Evolutionary conservation across 2,888 invertebrate genomes (phyloP).

Genomic region (Ctenicera cuprea): DNA sequence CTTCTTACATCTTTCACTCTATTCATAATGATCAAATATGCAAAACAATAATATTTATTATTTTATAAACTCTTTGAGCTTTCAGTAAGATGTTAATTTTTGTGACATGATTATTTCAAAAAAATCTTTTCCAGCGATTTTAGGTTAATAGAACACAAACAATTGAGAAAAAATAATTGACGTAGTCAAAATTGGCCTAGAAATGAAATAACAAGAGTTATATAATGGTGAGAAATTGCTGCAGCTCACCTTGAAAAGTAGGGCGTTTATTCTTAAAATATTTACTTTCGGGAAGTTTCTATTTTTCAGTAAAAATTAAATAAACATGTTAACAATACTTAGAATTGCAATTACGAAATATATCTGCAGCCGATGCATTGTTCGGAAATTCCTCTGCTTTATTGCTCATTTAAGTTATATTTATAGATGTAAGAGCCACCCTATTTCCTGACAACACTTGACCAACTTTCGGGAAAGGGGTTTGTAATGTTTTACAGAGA

Average conservation of each 20-base stretch:
- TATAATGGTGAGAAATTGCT: neutral
- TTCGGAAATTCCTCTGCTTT: no score
- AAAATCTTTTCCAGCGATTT: neutral
- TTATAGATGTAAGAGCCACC: neutral
- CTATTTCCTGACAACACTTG: conserved; percentile 15
- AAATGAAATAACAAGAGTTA: neutral
- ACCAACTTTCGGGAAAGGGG: conserved; percentile 1
- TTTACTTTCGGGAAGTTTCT: neutral
- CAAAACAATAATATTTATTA: neutral
- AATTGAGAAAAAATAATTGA: neutral
- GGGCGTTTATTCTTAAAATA: neutral
- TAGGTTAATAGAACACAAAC: conserved; percentile 4
- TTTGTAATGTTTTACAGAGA: conserved; percentile 11
- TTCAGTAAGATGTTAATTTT: neutral
- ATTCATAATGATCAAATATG: neutral
- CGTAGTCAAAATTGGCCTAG: neutral
- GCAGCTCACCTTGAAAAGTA: conserved; percentile 9
- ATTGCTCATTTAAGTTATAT: neutral
- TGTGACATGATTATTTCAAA: neutral
- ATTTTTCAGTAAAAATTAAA: no score
- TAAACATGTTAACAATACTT: neutral
- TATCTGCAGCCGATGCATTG: no score
- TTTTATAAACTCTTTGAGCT: neutral
- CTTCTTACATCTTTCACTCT: neutral
- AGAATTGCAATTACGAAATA: neutral